These are phyloP conservation scores for Coregonus suidteri DNA, from an alignment of 2,797 vertebrate genomes.

Conservation along the genomic window DNA sequence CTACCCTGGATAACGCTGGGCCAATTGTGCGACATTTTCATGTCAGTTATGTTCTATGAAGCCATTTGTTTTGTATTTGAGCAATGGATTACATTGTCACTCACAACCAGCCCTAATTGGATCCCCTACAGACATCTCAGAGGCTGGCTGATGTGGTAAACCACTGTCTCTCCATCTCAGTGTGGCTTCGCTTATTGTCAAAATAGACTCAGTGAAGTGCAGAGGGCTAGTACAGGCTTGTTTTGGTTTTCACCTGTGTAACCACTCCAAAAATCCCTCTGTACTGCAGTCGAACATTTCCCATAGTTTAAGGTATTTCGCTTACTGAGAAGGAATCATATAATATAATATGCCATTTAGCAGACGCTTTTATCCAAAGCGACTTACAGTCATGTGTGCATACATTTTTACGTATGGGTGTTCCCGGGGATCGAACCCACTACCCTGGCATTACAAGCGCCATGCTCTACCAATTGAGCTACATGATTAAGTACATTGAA, in stretches of 20 bases:
- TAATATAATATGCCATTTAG: too few species aligned
- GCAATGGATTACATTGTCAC: too few species aligned
- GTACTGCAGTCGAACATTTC: neutral
- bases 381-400: too few species aligned
- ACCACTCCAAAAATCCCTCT: neutral
- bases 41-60: neutral
- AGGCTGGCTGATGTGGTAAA: neutral
- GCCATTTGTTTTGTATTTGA: too few species aligned
- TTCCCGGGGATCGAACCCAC: too few species aligned
- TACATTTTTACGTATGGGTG: too few species aligned
- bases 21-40: neutral
- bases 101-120: too few species aligned
- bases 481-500: neutral
- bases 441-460: too few species aligned
- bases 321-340: neutral
- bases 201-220: slow-evolving; percentile 3
- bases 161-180: neutral
- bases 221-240: slow-evolving; percentile 8
- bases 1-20: too few species aligned
- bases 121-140: neutral
- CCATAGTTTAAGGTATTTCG: neutral
- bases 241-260: slow-evolving; percentile 3
- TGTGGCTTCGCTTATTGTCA: neutral
- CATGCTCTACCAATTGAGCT: too few species aligned
- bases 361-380: too few species aligned